These are phyloP conservation scores for Platichthys flesus DNA, from an alignment of 2,113 vertebrate genomes.

Conservation along the genomic window DNA sequence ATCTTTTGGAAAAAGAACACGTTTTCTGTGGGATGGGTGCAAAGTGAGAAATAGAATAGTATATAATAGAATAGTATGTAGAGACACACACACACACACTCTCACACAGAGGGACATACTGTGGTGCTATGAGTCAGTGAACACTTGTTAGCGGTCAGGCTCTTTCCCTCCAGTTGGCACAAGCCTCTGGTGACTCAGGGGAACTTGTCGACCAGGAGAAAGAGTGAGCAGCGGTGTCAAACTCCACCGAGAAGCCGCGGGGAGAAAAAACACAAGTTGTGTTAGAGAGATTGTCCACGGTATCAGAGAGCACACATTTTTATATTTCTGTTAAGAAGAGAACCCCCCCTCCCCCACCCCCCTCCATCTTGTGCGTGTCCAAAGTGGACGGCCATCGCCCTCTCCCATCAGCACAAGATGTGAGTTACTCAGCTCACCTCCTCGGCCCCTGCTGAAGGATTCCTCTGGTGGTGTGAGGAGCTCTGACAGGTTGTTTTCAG, in stretches of 20 bases:
- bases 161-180: constrained; percentile 78
- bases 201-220: constrained; percentile 69
- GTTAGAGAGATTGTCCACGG: constrained; percentile 41
- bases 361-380: neutral
- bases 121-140: constrained; percentile 81
- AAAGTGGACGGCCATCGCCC: constrained; percentile 29
- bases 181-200: constrained; percentile 75
- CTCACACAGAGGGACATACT: constrained; percentile 71
- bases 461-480: constrained; percentile 47
- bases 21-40: constrained; percentile 72
- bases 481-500: constrained; percentile 76
- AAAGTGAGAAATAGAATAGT: constrained; percentile 67
- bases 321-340: neutral
- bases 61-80: constrained; percentile 53
- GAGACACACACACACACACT: constrained; percentile 46
- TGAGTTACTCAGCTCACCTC: constrained; percentile 57
- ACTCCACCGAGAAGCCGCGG: constrained; percentile 67
- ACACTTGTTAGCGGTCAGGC: constrained; percentile 82
- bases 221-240: constrained; percentile 78
- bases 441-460: constrained; percentile 37
- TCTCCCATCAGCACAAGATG: constrained; percentile 20
- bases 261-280: constrained; percentile 41
- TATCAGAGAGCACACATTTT: constrained; percentile 31
- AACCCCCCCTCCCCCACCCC: no score
- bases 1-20: constrained; percentile 54